Evolutionary conservation across 2,888 invertebrate species (phyloP).

Genomic region (Melangyna quadrimaculata): DNA sequence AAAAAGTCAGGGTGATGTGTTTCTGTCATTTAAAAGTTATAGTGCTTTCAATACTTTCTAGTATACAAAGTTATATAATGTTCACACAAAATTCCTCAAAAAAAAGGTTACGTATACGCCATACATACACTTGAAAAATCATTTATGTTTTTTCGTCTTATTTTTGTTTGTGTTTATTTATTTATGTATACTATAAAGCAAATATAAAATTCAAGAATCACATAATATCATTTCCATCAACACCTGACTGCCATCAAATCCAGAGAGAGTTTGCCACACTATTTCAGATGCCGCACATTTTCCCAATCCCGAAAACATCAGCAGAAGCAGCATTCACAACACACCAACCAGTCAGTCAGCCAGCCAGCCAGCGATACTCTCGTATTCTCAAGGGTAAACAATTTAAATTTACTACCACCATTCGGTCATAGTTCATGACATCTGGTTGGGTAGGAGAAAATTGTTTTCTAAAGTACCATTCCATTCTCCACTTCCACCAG

Average conservation of each 20-base stretch:
- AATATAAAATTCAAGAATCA: slow-evolving; percentile 39
- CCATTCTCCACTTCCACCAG: slow-evolving; percentile 32
- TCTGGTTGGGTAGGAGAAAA: slow-evolving; percentile 50
- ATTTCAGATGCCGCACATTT: slow-evolving; percentile 16
- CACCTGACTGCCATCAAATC: slow-evolving; percentile 65
- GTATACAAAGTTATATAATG: background rate
- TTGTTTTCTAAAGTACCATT: slow-evolving; percentile 64
- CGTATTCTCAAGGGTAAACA: slow-evolving; percentile 60
- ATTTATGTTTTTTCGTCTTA: background rate
- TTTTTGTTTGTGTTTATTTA: background rate
- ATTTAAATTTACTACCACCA: slow-evolving; percentile 68
- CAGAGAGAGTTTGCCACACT: slow-evolving; percentile 26
- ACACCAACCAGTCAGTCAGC: no score
- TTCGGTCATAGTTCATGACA: slow-evolving; percentile 71
- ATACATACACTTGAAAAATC: background rate
- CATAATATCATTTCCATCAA: slow-evolving; percentile 64
- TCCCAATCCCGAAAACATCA: background rate
- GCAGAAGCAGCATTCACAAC: background rate
- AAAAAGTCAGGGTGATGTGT: background rate
- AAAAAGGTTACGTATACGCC: slow-evolving; percentile 16
- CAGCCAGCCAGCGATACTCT: background rate
- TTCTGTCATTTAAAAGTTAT: background rate
- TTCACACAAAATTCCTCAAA: background rate
- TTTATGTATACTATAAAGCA: background rate
- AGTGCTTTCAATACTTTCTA: background rate